phyloP scores from a whole-genome alignment of 2,113 vertebrate species.

The Thunnus maccoyii region DNA sequence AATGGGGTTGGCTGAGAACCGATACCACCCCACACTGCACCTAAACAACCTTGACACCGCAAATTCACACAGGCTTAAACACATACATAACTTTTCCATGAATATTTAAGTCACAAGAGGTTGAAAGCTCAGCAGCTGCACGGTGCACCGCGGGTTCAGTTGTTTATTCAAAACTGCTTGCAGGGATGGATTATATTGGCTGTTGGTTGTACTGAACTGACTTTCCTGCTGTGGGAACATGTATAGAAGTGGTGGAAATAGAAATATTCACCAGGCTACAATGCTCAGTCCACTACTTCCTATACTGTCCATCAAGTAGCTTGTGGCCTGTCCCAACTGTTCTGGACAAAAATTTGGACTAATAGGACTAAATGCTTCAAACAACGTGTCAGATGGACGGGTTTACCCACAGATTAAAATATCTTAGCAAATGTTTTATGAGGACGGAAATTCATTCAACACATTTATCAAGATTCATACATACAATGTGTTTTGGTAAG shows the following conservation, averaged over 20 bases:
- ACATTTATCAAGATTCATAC: too few relatives aligned
- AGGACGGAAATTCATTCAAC: too few relatives aligned
- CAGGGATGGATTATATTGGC: not conserved
- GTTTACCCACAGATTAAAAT: too few relatives aligned
- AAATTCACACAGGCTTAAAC: not conserved
- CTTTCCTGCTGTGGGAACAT: not conserved
- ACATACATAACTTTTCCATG: not conserved
- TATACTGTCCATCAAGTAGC: not conserved
- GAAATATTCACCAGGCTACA: not conserved
- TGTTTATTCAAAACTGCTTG: slow-evolving; percentile 7
- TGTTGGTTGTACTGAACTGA: not conserved
- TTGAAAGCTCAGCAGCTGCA: slow-evolving; percentile 39
- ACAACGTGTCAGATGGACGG: too few relatives aligned
- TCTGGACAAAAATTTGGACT: too few relatives aligned
- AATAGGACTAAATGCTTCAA: too few relatives aligned
- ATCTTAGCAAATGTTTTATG: too few relatives aligned
- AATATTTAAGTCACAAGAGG: slow-evolving; percentile 6
- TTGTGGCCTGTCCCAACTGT: too few relatives aligned
- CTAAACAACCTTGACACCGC: not conserved
- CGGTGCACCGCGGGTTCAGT: not conserved
- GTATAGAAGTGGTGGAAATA: not conserved
- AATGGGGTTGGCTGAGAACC: not conserved
- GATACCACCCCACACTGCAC: not conserved
- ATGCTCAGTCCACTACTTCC: not conserved
- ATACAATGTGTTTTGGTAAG: too few relatives aligned